Conservation (phyloP, 1,140 invertebrate species). For the Brachionus rubens region DNA sequence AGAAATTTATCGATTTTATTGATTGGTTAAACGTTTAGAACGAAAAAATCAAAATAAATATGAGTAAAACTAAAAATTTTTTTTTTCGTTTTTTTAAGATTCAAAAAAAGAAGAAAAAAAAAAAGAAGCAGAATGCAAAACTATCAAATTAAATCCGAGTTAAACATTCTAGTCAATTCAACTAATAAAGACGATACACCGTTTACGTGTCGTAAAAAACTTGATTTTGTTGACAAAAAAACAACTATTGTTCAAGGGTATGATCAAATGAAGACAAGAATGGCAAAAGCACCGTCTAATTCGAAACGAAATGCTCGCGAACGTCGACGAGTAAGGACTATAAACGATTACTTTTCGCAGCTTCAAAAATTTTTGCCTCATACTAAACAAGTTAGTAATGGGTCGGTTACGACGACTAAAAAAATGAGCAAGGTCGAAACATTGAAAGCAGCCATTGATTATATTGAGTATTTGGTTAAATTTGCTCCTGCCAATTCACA, state of each 20-base stretch:
- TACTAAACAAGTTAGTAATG: background rate
- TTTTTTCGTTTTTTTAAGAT: background rate
- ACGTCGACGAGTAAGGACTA: constrained; percentile 30
- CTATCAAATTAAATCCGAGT: constrained; percentile 5
- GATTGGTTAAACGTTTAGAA: too few relatives aligned
- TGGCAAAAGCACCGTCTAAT: constrained; percentile 31
- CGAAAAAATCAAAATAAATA: constrained; percentile 32
- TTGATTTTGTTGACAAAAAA: background rate
- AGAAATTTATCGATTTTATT: too few relatives aligned
- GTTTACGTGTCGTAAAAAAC: background rate
- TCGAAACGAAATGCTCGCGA: constrained; percentile 43
- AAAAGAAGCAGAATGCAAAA: background rate
- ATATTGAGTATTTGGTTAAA: constrained; percentile 26
- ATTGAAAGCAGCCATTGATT: constrained; percentile 36
- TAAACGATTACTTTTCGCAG: constrained; percentile 44
- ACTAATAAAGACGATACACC: background rate
- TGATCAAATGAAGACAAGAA: background rate
- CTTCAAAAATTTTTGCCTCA: constrained; percentile 43
- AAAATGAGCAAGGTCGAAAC: constrained; percentile 46
- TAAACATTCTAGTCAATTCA: constrained; percentile 17
- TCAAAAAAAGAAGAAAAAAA: background rate
- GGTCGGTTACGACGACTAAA: background rate
- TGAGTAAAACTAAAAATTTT: constrained; percentile 23
- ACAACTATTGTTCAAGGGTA: background rate
- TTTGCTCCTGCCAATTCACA: constrained; percentile 41